phyloP scores from a whole-genome alignment of 2,888 invertebrate genomes.

The Pilophorus perplexus region DNA sequence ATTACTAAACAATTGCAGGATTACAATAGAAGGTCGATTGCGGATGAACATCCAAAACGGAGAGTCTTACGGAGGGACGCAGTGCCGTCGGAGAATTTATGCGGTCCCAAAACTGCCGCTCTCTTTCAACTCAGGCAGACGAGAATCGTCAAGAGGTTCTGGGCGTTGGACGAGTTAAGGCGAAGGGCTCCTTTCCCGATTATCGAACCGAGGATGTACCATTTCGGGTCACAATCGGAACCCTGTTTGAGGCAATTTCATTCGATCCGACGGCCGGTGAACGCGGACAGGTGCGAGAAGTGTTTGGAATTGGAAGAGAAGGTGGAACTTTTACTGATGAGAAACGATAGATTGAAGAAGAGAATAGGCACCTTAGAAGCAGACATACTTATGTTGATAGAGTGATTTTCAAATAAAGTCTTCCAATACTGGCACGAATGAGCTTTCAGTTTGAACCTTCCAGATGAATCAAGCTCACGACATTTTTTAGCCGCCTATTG shows the following conservation, averaged over 20 bases:
- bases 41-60: neutral
- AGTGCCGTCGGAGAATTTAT: constrained; percentile 4
- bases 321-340: neutral
- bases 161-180: neutral
- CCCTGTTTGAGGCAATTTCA: neutral
- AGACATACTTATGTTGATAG: constrained; percentile 4
- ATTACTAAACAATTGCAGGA: too few species aligned
- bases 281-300: neutral
- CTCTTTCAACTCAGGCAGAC: neutral
- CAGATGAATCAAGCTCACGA: too few species aligned
- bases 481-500: too few species aligned
- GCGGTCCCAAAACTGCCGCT: constrained; percentile 5
- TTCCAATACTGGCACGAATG: too few species aligned
- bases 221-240: neutral
- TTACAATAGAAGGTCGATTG: neutral
- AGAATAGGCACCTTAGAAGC: neutral
- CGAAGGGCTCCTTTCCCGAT: neutral
- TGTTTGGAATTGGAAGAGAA: constrained; percentile 10
- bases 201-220: neutral
- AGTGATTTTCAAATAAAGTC: neutral
- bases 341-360: neutral
- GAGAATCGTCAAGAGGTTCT: constrained; percentile 4
- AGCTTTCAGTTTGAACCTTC: too few species aligned
- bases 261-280: neutral
- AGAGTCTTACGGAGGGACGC: constrained; percentile 1